These are phyloP conservation scores for Platycheirus rosarum DNA, from an alignment of 2,888 invertebrate genomes.

Conservation along the genomic window DNA sequence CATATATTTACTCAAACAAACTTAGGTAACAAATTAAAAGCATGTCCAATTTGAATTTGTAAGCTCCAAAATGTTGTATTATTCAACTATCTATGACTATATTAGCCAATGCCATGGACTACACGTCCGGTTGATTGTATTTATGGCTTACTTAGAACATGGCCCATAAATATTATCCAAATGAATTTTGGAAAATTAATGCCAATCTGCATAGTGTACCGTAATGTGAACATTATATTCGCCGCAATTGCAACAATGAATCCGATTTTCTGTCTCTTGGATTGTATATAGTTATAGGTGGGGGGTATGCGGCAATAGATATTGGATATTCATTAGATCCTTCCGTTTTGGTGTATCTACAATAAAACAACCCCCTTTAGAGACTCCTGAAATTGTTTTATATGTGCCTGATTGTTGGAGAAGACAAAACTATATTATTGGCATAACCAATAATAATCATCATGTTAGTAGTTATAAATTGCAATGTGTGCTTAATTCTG, in stretches of 20 bases:
- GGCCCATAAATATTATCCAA: conserved; percentile 71
- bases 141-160: conserved; percentile 74
- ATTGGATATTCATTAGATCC: conserved; percentile 61
- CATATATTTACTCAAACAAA: conserved; percentile 46
- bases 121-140: conserved; percentile 68
- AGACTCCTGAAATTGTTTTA: conserved; percentile 48
- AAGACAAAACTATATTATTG: conserved; percentile 62
- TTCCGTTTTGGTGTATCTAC: conserved; percentile 35
- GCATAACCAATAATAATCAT: conserved; percentile 71
- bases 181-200: conserved; percentile 74
- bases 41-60: conserved; percentile 73
- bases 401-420: neutral
- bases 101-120: conserved; percentile 12
- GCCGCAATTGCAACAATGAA: conserved; percentile 74
- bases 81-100: conserved; percentile 50
- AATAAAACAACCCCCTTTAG: conserved; percentile 11
- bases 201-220: conserved; percentile 75
- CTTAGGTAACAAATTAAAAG: conserved; percentile 63
- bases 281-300: conserved; percentile 22
- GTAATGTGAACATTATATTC: conserved; percentile 73
- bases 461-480: conserved; percentile 76
- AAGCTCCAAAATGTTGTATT: conserved; percentile 55
- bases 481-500: conserved; percentile 76
- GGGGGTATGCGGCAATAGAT: conserved; percentile 63
- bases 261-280: conserved; percentile 63